Evolutionary conservation across 2,113 vertebrate species (phyloP).

Genomic region (Laterallus jamaicensis): DNA sequence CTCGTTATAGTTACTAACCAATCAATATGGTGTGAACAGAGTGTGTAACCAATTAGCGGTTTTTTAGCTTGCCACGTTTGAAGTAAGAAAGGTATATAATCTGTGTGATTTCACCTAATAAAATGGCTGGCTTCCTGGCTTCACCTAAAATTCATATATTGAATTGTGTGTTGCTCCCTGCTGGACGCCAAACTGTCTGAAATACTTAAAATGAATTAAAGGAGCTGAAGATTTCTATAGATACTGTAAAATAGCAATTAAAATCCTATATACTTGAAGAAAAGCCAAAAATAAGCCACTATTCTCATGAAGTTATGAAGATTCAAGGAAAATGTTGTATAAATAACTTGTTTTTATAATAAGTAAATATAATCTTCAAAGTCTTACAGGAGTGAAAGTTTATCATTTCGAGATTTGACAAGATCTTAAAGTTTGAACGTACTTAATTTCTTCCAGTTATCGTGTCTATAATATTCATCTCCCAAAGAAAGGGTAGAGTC

Average conservation of each 20-base stretch:
- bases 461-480: not conserved
- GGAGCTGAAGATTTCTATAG: not conserved
- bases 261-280: not conserved
- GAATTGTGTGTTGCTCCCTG: too few relatives aligned
- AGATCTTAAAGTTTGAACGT: not conserved
- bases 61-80: too few relatives aligned
- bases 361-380: not conserved
- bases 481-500: not conserved
- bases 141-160: too few relatives aligned
- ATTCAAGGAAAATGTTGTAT: not conserved
- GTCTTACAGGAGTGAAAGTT: not conserved
- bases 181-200: not conserved
- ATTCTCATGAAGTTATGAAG: not conserved
- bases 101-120: too few relatives aligned
- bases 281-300: not conserved
- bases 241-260: not conserved
- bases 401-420: not conserved
- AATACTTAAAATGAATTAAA: not conserved
- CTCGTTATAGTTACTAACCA: too few relatives aligned
- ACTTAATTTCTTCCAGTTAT: not conserved
- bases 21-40: too few relatives aligned
- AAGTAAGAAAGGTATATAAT: too few relatives aligned
- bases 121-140: too few relatives aligned
- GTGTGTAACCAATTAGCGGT: too few relatives aligned
- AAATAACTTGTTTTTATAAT: not conserved